Evolutionary conservation across 2,888 invertebrate genomes (phyloP).

Genomic region (Coelogynopora nodosa): DNA sequence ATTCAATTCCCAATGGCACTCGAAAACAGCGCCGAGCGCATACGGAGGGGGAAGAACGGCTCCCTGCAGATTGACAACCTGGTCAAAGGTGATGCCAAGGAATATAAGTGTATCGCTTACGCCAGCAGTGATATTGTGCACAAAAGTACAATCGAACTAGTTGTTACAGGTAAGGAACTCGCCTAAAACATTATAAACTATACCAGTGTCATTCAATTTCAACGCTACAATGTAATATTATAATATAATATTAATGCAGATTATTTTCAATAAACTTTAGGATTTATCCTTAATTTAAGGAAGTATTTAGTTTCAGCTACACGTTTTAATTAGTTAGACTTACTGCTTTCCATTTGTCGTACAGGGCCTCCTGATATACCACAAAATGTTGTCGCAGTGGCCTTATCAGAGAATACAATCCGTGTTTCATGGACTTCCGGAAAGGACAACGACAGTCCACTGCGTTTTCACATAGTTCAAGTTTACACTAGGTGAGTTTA

Average conservation of each 20-base stretch:
- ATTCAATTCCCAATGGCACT: not conserved
- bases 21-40: not conserved
- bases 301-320: too few species aligned
- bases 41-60: not conserved
- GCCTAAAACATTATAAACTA: too few species aligned
- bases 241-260: too few species aligned
- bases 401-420: not conserved
- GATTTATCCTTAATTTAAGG: too few species aligned
- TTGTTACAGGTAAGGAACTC: constrained; percentile 4
- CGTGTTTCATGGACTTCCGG: not conserved
- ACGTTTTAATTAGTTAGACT: too few species aligned
- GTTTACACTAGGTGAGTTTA: not conserved
- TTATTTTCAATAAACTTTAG: too few species aligned
- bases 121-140: not conserved
- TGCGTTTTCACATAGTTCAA: not conserved
- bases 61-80: not conserved
- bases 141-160: not conserved
- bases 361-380: not conserved
- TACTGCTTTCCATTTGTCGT: too few species aligned
- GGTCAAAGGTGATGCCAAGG: not conserved
- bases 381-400: not conserved
- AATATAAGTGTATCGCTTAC: not conserved
- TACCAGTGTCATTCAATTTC: too few species aligned
- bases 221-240: too few species aligned
- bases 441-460: not conserved